phyloP scores from a whole-genome alignment of 2,113 vertebrate species.

The Micromys minutus region DNA sequence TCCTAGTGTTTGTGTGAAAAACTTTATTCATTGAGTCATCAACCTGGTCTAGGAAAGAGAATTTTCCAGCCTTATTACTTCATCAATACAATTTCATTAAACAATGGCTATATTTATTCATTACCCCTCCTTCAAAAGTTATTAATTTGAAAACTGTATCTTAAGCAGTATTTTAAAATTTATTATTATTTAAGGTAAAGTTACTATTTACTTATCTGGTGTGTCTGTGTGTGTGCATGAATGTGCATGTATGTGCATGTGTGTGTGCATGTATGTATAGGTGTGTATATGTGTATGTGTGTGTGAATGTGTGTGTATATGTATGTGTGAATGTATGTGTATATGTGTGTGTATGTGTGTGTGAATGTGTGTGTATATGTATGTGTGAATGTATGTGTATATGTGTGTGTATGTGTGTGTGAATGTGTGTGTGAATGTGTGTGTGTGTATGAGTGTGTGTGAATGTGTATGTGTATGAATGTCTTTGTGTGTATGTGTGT shows the following conservation, averaged over 20 bases:
- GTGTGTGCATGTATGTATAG: too few species aligned
- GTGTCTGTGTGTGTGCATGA: neutral
- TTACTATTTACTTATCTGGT: neutral
- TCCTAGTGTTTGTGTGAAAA: neutral
- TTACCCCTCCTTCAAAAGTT: neutral
- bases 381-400: too few species aligned
- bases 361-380: too few species aligned
- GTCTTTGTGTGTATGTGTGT: too few species aligned
- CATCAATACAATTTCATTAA: neutral
- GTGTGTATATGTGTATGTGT: neutral
- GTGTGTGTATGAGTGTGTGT: too few species aligned
- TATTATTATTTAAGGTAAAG: neutral
- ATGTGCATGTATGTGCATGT: neutral
- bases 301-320: too few species aligned
- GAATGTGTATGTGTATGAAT: too few species aligned
- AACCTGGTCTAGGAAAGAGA: neutral
- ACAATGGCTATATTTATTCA: neutral
- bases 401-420: too few species aligned
- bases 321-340: too few species aligned
- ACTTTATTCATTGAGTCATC: neutral
- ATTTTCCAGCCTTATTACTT: constrained; percentile 17
- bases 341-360: too few species aligned
- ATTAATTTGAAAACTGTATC: neutral
- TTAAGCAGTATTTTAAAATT: neutral
- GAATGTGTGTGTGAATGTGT: too few species aligned